phyloP scores from a whole-genome alignment of 2,797 vertebrate genomes.

The Siniperca undulata region DNA sequence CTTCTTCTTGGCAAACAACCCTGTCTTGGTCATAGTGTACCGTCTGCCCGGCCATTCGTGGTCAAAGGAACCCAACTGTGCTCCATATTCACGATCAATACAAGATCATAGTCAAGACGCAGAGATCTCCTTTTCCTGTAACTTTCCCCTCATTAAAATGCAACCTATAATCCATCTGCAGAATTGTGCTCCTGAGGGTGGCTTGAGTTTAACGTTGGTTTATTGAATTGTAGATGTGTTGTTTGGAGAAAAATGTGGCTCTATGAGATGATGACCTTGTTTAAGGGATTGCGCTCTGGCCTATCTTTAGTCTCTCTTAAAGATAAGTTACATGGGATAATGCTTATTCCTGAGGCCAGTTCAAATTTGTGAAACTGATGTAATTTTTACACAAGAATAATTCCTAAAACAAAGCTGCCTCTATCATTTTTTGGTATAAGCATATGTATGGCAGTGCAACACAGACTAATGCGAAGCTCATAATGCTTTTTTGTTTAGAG shows the following conservation, averaged over 20 bases:
- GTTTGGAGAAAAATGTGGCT: not conserved
- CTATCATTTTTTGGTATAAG: not conserved
- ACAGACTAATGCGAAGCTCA: conserved; percentile 4
- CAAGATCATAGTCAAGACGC: conserved; percentile 39
- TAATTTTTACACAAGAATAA: conserved; percentile 6
- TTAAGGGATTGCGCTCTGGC: not conserved
- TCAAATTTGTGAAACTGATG: conserved; percentile 5
- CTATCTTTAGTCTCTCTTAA: not conserved
- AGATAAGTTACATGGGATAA: not conserved
- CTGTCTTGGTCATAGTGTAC: conserved; percentile 56
- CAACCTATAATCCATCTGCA: conserved; percentile 22
- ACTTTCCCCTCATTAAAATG: conserved; percentile 39
- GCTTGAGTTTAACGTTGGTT: conserved; percentile 31
- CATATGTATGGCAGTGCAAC: not conserved
- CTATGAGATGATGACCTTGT: conserved; percentile 10
- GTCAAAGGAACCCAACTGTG: conserved; percentile 48
- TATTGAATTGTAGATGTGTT: conserved; percentile 28
- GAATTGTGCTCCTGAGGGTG: conserved; percentile 4
- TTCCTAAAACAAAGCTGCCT: not conserved
- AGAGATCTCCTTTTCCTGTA: conserved; percentile 22
- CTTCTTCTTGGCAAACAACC: conserved; percentile 56
- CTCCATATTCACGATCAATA: conserved; percentile 59
- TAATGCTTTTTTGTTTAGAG: conserved; percentile 20
- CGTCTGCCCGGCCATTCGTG: conserved; percentile 61
- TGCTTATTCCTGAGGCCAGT: not conserved